Conservation (phyloP, 2,797 vertebrate species). For the Threskiornis aethiopicus region DNA sequence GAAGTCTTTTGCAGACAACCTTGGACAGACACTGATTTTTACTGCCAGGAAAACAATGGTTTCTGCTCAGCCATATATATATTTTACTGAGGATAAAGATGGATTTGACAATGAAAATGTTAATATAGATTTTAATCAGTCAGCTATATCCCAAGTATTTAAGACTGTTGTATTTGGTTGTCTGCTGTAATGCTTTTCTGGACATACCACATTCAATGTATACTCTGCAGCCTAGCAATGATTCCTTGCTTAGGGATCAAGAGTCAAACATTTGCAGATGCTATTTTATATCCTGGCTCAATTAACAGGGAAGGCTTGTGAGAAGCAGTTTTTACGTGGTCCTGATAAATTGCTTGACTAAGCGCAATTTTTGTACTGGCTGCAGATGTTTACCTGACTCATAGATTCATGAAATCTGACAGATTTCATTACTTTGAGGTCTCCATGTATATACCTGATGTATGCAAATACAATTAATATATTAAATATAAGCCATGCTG, state of each 20-base stretch:
- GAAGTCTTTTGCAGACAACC: background rate
- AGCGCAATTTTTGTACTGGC: background rate
- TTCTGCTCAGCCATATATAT: background rate
- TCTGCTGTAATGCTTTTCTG: background rate
- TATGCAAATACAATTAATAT: constrained; percentile 2
- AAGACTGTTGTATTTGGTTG: background rate
- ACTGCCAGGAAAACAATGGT: background rate
- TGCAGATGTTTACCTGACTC: constrained; percentile 30
- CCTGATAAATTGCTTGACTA: constrained; percentile 9
- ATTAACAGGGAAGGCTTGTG: background rate
- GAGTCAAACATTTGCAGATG: constrained; percentile 27
- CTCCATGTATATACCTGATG: background rate
- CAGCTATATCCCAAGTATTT: background rate
- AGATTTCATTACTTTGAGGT: background rate
- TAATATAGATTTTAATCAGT: background rate
- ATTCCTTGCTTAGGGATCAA: constrained; percentile 15
- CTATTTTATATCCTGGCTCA: constrained; percentile 3
- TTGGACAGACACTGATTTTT: background rate
- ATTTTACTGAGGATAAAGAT: background rate
- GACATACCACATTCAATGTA: background rate
- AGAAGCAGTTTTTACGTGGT: background rate
- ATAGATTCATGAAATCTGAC: constrained; percentile 22
- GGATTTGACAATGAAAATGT: background rate
- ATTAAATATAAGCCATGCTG: background rate
- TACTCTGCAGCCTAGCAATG: background rate